These are phyloP conservation scores for Pyrgilauda ruficollis DNA, from an alignment of 2,113 vertebrate genomes.

Conservation along the genomic window DNA sequence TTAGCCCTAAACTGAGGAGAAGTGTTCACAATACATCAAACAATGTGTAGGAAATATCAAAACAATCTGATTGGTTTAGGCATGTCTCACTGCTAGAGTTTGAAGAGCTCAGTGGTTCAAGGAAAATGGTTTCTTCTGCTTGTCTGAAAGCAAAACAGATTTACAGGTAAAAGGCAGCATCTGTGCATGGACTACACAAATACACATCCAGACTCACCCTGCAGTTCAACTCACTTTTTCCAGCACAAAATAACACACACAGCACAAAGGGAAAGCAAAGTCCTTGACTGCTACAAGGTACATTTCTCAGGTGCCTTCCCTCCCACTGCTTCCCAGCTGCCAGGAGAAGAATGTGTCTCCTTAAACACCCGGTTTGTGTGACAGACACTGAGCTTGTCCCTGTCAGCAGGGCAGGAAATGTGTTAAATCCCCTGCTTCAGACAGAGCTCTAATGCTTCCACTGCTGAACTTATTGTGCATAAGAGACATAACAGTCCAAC, in stretches of 20 bases:
- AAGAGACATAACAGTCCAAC: neutral
- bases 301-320: neutral
- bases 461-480: neutral
- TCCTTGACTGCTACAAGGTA: neutral
- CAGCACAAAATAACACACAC: neutral
- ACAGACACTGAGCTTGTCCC: neutral
- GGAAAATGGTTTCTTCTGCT: neutral
- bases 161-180: neutral
- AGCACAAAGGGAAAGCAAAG: neutral
- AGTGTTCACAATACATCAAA: neutral
- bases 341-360: neutral
- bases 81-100: neutral
- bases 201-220: neutral
- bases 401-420: neutral
- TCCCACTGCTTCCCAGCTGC: neutral
- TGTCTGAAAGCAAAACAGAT: neutral
- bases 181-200: neutral
- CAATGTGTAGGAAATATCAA: neutral
- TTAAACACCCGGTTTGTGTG: neutral
- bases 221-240: neutral
- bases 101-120: neutral
- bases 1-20: neutral
- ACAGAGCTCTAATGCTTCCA: neutral
- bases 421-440: neutral
- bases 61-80: neutral